These are phyloP conservation scores for Perithous albicinctus DNA, from an alignment of 2,888 invertebrate species.

Conservation along the genomic window DNA sequence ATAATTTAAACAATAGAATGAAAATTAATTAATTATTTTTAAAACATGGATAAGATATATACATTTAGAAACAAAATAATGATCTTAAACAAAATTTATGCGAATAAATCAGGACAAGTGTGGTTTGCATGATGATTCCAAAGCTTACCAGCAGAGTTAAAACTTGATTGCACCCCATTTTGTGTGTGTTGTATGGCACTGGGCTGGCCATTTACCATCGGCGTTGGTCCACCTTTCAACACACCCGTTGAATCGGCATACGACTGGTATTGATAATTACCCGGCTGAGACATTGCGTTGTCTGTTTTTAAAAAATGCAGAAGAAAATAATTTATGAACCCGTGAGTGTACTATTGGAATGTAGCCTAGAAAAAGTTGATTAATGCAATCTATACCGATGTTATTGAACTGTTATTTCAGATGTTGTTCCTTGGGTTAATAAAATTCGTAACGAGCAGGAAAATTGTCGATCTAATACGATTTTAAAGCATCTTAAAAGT, in stretches of 20 bases:
- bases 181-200: conserved; percentile 73
- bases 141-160: conserved; percentile 77
- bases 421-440: no score
- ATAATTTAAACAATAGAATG: no score
- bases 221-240: conserved; percentile 73
- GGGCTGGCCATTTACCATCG: conserved; percentile 78
- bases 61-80: no score
- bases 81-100: not conserved
- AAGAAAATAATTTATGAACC: not conserved
- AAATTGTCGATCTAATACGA: no score
- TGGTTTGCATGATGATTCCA: not conserved
- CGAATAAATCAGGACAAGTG: not conserved
- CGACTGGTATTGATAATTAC: conserved; percentile 77
- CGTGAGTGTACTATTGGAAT: not conserved
- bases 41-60: no score
- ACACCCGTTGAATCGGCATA: conserved; percentile 73
- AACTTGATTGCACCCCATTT: conserved; percentile 78
- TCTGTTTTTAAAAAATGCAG: conserved; percentile 67
- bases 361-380: not conserved
- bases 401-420: no score
- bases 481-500: no score
- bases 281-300: conserved; percentile 78
- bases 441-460: no score
- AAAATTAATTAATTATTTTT: no score
- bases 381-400: not conserved